These are phyloP conservation scores for Serripes groenlandicus DNA, from an alignment of 2,888 invertebrate species.

Conservation along the genomic window DNA sequence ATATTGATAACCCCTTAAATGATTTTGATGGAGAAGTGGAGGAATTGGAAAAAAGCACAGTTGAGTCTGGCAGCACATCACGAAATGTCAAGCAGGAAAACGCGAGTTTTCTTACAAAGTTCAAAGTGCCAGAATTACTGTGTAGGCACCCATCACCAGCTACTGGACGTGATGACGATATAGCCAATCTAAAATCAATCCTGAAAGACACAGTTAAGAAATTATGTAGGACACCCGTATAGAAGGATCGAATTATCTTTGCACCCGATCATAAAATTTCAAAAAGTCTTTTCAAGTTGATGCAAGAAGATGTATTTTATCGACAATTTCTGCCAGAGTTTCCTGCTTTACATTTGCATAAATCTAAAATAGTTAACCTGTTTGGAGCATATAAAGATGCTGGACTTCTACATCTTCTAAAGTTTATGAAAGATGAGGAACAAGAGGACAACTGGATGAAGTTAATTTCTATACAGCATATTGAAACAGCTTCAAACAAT, in stretches of 20 bases:
- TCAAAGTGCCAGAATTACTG: no score
- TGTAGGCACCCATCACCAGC: constrained; percentile 68
- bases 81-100: no score
- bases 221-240: constrained; percentile 13
- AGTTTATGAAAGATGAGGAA: constrained; percentile 50
- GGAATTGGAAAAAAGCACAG: no score
- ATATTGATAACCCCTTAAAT: no score
- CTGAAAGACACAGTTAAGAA: constrained; percentile 51
- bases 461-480: constrained; percentile 42
- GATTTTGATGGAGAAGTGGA: no score
- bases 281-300: constrained; percentile 21
- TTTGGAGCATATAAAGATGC: constrained; percentile 53
- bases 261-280: constrained; percentile 54
- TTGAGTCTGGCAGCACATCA: no score
- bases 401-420: constrained; percentile 48
- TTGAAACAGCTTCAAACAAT: constrained; percentile 45
- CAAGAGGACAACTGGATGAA: constrained; percentile 47
- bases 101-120: no score
- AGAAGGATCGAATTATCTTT: constrained; percentile 34
- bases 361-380: constrained; percentile 53
- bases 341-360: constrained; percentile 44
- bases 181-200: constrained; percentile 36
- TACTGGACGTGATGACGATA: constrained; percentile 59
- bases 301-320: constrained; percentile 16
- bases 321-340: constrained; percentile 48